phyloP scores from a whole-genome alignment of 2,888 invertebrate species.

The Rutpela maculata region DNA sequence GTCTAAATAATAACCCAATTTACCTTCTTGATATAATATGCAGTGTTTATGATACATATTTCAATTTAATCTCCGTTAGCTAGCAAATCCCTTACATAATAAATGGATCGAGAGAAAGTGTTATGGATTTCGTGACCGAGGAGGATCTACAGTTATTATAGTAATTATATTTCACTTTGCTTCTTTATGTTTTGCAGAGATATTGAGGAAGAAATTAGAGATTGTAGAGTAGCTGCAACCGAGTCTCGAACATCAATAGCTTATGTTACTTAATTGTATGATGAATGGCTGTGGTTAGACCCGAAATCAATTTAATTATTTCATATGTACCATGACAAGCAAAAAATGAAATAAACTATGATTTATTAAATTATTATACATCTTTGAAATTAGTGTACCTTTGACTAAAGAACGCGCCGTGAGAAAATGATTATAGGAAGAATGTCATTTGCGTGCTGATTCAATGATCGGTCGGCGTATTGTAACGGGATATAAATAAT shows the following conservation, averaged over 20 bases:
- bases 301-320: background rate
- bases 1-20: background rate
- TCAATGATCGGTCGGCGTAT: background rate
- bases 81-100: background rate
- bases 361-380: background rate
- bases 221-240: background rate
- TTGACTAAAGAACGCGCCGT: background rate
- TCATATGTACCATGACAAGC: background rate
- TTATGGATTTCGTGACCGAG: constrained; percentile 23
- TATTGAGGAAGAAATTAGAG: background rate
- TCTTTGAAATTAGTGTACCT: background rate
- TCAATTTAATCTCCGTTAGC: constrained; percentile 15
- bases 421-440: background rate
- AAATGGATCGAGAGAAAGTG: constrained; percentile 20
- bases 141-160: constrained; percentile 10
- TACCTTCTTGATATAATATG: background rate
- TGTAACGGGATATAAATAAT: no score
- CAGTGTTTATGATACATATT: background rate
- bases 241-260: background rate
- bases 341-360: background rate
- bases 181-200: background rate
- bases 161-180: constrained; percentile 4
- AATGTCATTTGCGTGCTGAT: background rate
- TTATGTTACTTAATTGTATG: background rate
- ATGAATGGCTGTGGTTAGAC: background rate